Evolutionary conservation across 2,113 vertebrate genomes (phyloP).

Genomic region (Eulemur rufifrons): DNA sequence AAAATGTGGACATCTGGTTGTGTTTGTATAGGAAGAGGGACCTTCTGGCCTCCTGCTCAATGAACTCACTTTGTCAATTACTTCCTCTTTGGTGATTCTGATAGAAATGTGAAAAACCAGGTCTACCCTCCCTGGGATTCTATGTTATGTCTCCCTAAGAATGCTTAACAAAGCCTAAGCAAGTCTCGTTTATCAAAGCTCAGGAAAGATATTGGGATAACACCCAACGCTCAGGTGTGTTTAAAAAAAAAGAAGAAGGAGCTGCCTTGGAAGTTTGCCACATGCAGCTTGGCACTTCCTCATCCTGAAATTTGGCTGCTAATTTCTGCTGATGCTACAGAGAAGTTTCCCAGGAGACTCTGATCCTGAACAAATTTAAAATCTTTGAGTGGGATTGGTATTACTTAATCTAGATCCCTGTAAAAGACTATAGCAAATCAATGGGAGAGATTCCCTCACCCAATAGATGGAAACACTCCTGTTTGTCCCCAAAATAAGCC

Average conservation of each 20-base stretch:
- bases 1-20: neutral
- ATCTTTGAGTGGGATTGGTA: neutral
- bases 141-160: neutral
- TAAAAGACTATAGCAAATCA: neutral
- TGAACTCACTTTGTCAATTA: neutral
- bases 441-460: neutral
- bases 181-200: neutral
- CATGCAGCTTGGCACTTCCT: neutral
- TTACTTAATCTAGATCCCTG: neutral
- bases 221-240: neutral
- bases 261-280: neutral
- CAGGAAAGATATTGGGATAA: neutral
- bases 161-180: neutral
- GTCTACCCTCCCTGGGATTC: neutral
- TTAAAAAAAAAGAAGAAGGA: neutral
- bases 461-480: neutral
- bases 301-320: neutral
- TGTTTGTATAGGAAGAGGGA: neutral
- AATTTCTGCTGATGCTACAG: neutral
- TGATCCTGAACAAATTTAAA: neutral
- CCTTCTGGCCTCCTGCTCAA: neutral
- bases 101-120: neutral
- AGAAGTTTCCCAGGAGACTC: neutral
- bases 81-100: neutral
- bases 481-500: neutral